Evolutionary conservation across 2,113 vertebrate species (phyloP), one percentile per base, ranked within the genome.

Genomic region (Emydura subglobosa): DNA sequence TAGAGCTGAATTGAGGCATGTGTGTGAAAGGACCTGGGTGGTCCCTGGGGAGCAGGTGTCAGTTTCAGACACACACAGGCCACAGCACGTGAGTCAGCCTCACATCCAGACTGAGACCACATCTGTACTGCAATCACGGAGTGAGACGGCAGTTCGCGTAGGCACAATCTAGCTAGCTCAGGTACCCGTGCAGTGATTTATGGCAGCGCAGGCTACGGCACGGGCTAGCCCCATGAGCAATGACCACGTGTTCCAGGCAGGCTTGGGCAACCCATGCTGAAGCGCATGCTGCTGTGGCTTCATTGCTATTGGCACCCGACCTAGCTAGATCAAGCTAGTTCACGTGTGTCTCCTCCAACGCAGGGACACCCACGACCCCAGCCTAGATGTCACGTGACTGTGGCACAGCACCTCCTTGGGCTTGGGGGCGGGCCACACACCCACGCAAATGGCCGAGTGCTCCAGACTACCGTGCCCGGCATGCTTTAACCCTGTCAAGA

Each of bases 401-500:
- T 5, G 17, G 65, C 16, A 9, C 34, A 22, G 16, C 65, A n/a
- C 74, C 42, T 76, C 25, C 24, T 27, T 47, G 24, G 39, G 74
- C 42, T 47, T 24, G 27, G 74, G 44, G 74, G 24, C 6, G 10
- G 22, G 39, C n/a, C 68, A 22, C 22, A 42, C 3, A 31, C 5
- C 65, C 65, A 39, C 9, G 65, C 65, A 22, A 21, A 39, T 3
- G 65, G 65, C 17, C 9, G 4, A 72, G n/a, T 10, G 9, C n/a
- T 22, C 65, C 65, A 65, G 14, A 17, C 29, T 34, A 34, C 31
- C 34, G 59, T 14, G 11, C 13, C 29, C 13, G 6, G 31, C 11
- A 17, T 21, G 19, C 65, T 44, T 78, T 29, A 47, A 2, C 85
- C 83, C 81, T 0, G 1, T 16, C 10, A 0, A 0, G 59, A 94